Conservation (phyloP, 2,113 vertebrate species). For the Festucalex cinctus region DNA sequence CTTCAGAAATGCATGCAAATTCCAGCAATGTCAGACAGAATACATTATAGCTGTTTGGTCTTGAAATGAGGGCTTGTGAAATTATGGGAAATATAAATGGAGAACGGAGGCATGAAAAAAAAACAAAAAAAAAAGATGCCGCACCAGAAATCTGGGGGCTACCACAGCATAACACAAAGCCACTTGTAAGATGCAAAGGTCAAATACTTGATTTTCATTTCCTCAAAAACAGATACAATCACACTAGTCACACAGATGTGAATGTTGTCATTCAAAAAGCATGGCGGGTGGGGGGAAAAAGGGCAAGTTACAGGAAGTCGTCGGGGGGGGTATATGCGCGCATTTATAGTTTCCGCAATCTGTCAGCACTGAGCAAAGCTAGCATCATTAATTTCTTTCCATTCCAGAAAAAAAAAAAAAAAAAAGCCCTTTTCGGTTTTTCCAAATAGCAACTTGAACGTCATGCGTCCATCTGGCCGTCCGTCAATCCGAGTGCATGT, state of each 20-base stretch:
- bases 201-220: constrained; percentile 71
- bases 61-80: constrained; percentile 40
- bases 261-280: constrained; percentile 60
- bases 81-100: constrained; percentile 23
- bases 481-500: constrained; percentile 55
- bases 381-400: constrained; percentile 61
- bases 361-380: constrained; percentile 35
- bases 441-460: constrained; percentile 59
- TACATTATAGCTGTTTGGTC: constrained; percentile 52
- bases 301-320: constrained; percentile 51
- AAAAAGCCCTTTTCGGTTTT: constrained; percentile 59
- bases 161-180: constrained; percentile 45
- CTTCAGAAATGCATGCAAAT: constrained; percentile 63
- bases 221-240: constrained; percentile 61
- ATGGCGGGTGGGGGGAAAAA: constrained; percentile 38
- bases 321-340: constrained; percentile 46
- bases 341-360: constrained; percentile 59
- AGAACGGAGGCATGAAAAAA: constrained; percentile 26
- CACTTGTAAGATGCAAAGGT: constrained; percentile 67
- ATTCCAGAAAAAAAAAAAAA: constrained; percentile 60
- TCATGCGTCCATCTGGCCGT: constrained; percentile 56
- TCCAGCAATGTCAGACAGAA: constrained; percentile 47
- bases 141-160: constrained; percentile 32
- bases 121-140: constrained; percentile 5
- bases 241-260: constrained; percentile 47